Evolutionary conservation across 64 coral and sea anemone species (phyloP).

Genomic region (Catalaphyllia jardinei): DNA sequence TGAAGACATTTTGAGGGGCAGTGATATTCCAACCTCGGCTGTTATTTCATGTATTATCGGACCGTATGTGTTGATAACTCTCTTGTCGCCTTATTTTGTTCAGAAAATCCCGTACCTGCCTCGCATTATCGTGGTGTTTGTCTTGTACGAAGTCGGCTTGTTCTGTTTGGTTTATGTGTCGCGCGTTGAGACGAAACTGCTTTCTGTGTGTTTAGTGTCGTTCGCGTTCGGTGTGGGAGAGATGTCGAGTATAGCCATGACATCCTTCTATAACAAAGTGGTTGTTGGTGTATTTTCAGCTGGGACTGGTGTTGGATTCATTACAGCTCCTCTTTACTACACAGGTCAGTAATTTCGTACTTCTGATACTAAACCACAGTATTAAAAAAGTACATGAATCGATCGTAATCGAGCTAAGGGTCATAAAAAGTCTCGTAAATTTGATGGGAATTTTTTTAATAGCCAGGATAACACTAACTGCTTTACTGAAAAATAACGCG

Average conservation of each 20-base stretch:
- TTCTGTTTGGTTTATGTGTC: slow-evolving; percentile 4
- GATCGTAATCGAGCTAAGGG: no score
- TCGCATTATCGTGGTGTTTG: slow-evolving; percentile 16
- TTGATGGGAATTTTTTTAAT: no score
- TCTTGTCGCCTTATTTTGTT: slow-evolving; percentile 42
- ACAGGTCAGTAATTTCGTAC: background rate
- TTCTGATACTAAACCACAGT: no score
- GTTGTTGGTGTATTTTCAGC: slow-evolving; percentile 47
- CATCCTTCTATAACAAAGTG: slow-evolving; percentile 38
- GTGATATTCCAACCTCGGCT: slow-evolving; percentile 34
- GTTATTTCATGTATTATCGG: slow-evolving; percentile 39
- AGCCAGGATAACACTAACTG: no score
- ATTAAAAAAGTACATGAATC: no score
- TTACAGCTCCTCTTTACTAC: slow-evolving; percentile 50
- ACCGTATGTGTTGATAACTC: slow-evolving; percentile 25
- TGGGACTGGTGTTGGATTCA: slow-evolving; percentile 44
- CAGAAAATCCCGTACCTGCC: slow-evolving; percentile 44
- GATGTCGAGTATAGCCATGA: slow-evolving; percentile 53
- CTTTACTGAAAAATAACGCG: no score
- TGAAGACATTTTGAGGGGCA: slow-evolving; percentile 56
- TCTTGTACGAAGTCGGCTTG: slow-evolving; percentile 14
- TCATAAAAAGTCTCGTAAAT: no score
- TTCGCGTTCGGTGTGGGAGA: slow-evolving; percentile 30
- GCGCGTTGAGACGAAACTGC: slow-evolving; percentile 27
- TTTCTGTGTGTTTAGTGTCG: slow-evolving; percentile 30